Conservation (phyloP, 2,113 vertebrate species). For the Lethenteron camtschaticum region DNA sequence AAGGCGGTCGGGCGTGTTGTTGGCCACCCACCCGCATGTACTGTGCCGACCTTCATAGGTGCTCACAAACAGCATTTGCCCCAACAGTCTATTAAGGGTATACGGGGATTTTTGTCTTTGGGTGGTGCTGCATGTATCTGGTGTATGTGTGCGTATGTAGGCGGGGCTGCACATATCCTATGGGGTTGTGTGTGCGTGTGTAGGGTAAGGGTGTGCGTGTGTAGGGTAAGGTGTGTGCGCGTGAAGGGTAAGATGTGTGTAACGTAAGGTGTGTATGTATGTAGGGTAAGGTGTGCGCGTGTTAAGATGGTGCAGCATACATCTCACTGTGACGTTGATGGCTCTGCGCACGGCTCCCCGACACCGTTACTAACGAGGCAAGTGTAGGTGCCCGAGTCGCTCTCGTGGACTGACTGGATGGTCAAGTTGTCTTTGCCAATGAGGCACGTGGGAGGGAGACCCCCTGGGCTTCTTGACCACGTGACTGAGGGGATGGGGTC, state of each 20-base stretch:
- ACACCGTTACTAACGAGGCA: neutral
- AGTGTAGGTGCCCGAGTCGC: neutral
- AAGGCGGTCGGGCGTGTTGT: too few relatives aligned
- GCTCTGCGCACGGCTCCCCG: neutral
- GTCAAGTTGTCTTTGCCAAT: neutral
- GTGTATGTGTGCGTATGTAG: neutral
- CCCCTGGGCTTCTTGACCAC: neutral
- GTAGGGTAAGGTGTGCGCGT: neutral
- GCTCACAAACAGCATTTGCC: too few relatives aligned
- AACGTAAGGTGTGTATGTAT: neutral
- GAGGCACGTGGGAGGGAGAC: neutral
- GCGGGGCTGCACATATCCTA: neutral
- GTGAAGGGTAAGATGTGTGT: neutral
- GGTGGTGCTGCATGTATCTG: too few relatives aligned
- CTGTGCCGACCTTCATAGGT: too few relatives aligned
- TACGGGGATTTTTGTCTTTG: too few relatives aligned
- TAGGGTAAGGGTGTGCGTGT: neutral
- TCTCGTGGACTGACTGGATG: neutral
- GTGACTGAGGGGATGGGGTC: neutral
- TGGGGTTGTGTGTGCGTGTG: neutral
- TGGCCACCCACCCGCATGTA: too few relatives aligned
- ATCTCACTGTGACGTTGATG: slow-evolving; percentile 2
- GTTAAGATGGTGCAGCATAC: neutral
- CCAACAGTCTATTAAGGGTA: too few relatives aligned
- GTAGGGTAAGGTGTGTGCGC: neutral